Conservation (phyloP, 2,888 invertebrate species). For the Timema podura region DNA sequence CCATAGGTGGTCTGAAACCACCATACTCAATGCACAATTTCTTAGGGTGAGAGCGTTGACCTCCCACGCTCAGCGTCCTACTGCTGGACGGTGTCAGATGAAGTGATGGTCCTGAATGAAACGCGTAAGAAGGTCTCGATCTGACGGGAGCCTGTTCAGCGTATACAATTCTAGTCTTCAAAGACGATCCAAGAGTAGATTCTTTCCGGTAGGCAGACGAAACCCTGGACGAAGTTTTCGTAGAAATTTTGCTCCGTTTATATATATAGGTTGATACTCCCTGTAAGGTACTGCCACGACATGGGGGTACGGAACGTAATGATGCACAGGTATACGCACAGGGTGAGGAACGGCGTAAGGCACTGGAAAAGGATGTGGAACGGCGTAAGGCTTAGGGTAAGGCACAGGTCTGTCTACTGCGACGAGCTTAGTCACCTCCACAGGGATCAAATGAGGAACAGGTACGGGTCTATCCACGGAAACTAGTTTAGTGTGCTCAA, state of each 20-base stretch:
- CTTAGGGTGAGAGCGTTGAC: constrained; percentile 38
- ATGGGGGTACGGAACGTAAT: constrained; percentile 38
- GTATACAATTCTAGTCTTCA: neutral
- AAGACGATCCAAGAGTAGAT: neutral
- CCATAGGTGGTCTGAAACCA: constrained; percentile 72
- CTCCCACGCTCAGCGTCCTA: constrained; percentile 10
- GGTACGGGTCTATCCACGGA: constrained; percentile 44
- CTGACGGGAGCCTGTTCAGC: neutral
- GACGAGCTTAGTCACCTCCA: constrained; percentile 36
- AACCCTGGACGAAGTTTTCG: neutral
- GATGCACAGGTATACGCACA: constrained; percentile 30
- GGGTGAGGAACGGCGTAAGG: constrained; percentile 37
- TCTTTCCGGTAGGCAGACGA: neutral
- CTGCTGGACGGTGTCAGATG: neutral
- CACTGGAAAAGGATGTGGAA: constrained; percentile 45
- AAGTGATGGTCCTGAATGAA: neutral
- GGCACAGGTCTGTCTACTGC: constrained; percentile 44
- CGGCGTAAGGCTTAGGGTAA: constrained; percentile 48
- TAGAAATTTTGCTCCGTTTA: constrained; percentile 29
- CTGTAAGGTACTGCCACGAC: constrained; percentile 29
- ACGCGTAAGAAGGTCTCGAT: constrained; percentile 27
- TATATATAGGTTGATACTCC: constrained; percentile 31
- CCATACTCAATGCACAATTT: constrained; percentile 71
- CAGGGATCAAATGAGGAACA: constrained; percentile 45
- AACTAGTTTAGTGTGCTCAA: constrained; percentile 33